phyloP scores from a whole-genome alignment of 2,888 invertebrate species.

The Metellina segmentata region DNA sequence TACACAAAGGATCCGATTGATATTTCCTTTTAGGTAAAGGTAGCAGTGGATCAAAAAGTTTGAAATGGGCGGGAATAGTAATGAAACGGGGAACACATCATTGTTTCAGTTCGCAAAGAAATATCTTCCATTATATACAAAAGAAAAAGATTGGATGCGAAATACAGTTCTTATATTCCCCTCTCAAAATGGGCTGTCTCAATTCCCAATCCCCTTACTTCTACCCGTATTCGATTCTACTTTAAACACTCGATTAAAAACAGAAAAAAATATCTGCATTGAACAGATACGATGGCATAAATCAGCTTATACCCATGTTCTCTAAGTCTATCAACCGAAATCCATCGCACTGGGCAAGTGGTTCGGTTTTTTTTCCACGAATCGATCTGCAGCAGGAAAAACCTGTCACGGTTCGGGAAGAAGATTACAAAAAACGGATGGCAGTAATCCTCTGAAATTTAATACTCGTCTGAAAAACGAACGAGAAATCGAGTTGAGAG shows the following conservation, averaged over 20 bases:
- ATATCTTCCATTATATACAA: too few species aligned
- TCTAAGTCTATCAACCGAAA: neutral
- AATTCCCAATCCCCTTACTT: neutral
- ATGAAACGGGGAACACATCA: too few species aligned
- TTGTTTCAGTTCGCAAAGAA: too few species aligned
- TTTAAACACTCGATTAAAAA: conserved; percentile 1
- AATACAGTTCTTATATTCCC: too few species aligned
- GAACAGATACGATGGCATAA: neutral
- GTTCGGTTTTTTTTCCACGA: neutral
- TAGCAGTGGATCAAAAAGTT: too few species aligned
- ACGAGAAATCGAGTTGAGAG: conserved; percentile 33
- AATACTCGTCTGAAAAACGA: conserved; percentile 38
- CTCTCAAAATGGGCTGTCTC: too few species aligned
- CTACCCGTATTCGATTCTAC: neutral
- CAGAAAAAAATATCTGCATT: neutral
- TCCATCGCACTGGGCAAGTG: neutral
- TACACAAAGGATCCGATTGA: too few species aligned
- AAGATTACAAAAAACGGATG: conserved; percentile 27
- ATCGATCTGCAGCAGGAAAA: neutral
- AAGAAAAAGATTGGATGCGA: too few species aligned
- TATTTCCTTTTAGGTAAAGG: too few species aligned
- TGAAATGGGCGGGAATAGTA: too few species aligned
- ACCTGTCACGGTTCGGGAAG: conserved; percentile 10
- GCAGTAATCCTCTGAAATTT: conserved; percentile 51
- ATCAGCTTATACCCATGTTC: neutral